A percentile compares a stretch with the other conserved stretches of the same genome.
Conservation (phyloP, 2,797 vertebrate species). For the Gymnothorax reevesii region DNA sequence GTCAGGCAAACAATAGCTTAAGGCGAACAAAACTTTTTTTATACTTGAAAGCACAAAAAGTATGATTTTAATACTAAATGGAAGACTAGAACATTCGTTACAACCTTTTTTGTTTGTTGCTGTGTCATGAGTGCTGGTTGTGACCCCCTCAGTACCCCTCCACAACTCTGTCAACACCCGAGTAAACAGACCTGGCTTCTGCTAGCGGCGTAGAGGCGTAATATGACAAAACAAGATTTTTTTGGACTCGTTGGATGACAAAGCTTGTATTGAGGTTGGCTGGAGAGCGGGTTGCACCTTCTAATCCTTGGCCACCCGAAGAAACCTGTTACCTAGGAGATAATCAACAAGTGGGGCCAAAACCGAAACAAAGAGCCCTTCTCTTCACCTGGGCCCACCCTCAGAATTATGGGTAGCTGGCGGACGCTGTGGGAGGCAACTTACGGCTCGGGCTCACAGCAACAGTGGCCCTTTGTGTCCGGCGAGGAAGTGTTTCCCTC, state of each 20-base stretch:
- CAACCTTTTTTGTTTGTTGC: no score
- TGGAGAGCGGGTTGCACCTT: neutral
- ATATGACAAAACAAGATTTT: slow-evolving; percentile 39
- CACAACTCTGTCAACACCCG: neutral
- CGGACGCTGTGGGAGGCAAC: neutral
- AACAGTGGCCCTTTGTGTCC: slow-evolving; percentile 43
- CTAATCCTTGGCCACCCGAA: slow-evolving; percentile 30
- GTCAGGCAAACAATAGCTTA: no score
- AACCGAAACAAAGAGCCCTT: slow-evolving; percentile 41
- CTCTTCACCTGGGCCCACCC: slow-evolving; percentile 2
- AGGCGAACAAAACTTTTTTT: no score
- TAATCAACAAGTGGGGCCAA: slow-evolving; percentile 11
- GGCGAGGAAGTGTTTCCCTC: slow-evolving; percentile 1
- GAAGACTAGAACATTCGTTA: no score
- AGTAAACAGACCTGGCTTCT: slow-evolving; percentile 34
- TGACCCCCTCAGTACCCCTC: neutral
- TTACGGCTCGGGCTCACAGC: slow-evolving; percentile 25
- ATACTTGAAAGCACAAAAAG: no score
- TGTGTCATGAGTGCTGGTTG: neutral
- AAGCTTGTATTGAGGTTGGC: slow-evolving; percentile 48
- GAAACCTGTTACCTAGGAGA: neutral
- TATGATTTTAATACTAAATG: no score
- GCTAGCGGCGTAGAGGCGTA: slow-evolving; percentile 31
- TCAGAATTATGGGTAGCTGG: neutral
- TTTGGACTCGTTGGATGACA: slow-evolving; percentile 40